Percentiles rank a stretch among this genome's conserved stretches.
phyloP scores from a whole-genome alignment of 2,797 vertebrate genomes.

The Micrastur ruficollis region DNA sequence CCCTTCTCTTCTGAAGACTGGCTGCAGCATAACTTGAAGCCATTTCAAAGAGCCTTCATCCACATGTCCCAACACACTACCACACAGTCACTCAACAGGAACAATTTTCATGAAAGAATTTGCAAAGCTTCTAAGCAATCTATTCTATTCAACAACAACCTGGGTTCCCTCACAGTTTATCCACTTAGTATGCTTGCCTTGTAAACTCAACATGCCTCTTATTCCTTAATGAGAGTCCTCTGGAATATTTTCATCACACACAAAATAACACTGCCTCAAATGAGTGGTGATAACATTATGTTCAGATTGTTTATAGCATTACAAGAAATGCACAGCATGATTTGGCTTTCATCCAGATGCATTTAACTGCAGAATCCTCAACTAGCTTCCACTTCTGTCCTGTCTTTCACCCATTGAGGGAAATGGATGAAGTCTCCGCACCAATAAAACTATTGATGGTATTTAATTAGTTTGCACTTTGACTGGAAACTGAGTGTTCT shows the following conservation, averaged over 20 bases:
- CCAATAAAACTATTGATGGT: not conserved
- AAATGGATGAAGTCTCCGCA: not conserved
- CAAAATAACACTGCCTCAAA: not conserved
- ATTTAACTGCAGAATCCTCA: not conserved
- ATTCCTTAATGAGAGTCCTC: not conserved
- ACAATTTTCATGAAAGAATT: not conserved
- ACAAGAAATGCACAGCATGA: slow-evolving; percentile 8
- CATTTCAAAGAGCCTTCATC: not conserved
- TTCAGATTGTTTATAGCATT: not conserved
- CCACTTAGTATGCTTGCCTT: not conserved
- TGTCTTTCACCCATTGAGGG: not conserved
- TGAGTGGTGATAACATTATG: not conserved
- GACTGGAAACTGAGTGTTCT: not conserved
- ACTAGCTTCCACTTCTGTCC: not conserved
- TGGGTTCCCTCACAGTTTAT: not conserved
- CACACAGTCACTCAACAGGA: not conserved
- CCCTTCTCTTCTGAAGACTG: not conserved
- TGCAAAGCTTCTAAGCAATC: not conserved
- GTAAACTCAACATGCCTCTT: not conserved
- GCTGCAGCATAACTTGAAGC: not conserved
- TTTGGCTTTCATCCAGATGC: not conserved
- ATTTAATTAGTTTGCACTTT: not conserved
- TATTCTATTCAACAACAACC: not conserved
- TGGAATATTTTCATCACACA: not conserved
- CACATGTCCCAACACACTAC: not conserved